Conservation (phyloP, 2,113 vertebrate genomes). For the Pelobates fuscus region DNA sequence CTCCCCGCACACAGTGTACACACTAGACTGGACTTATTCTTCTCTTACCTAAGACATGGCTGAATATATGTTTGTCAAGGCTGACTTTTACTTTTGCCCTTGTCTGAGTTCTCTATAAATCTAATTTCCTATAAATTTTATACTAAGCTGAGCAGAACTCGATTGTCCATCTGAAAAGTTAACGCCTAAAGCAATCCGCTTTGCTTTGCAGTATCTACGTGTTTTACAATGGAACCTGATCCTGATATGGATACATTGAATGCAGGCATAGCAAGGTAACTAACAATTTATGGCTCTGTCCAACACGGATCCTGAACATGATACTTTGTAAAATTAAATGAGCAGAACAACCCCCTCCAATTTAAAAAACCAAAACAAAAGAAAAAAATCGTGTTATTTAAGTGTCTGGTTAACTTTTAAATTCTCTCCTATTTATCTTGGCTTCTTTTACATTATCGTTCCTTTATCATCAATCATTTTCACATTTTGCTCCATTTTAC, state of each 20-base stretch:
- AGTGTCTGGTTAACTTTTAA: no score
- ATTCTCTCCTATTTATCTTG: no score
- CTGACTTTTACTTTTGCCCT: neutral
- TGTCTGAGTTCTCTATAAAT: neutral
- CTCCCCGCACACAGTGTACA: no score
- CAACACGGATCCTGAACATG: conserved; percentile 1
- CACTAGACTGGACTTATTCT: neutral
- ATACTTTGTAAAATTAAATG: neutral
- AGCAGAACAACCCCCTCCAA: neutral
- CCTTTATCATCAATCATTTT: no score
- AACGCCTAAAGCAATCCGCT: neutral
- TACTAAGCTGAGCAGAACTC: neutral
- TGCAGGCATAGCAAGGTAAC: neutral
- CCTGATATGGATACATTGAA: conserved; percentile 11
- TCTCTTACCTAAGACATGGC: neutral
- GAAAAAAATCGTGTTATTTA: no score
- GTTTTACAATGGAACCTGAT: conserved; percentile 34
- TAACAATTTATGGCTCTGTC: conserved; percentile 19
- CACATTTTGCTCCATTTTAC: no score
- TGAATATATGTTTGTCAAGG: neutral
- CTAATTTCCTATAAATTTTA: conserved; percentile 12
- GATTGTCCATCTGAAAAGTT: conserved; percentile 26
- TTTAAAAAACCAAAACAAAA: no score
- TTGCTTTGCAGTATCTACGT: conserved; percentile 22
- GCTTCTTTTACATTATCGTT: no score